Evolutionary conservation across 2,888 invertebrate species (phyloP).

Genomic region (Xestia c-nigrum): DNA sequence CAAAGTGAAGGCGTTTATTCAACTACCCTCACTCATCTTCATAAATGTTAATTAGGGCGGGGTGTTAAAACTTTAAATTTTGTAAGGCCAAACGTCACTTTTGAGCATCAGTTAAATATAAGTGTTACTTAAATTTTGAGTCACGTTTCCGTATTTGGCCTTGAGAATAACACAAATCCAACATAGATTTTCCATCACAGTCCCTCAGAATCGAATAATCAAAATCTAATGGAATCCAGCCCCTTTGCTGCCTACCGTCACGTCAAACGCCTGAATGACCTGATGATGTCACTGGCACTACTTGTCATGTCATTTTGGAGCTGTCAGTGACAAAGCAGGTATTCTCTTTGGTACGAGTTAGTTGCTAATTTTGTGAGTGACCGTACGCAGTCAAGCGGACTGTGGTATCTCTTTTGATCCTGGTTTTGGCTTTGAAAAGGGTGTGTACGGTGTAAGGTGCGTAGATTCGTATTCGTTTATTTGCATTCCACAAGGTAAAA

Average conservation of each 20-base stretch:
- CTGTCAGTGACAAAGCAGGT: conserved; percentile 24
- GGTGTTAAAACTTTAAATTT: too few relatives aligned
- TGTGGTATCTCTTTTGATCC: conserved; percentile 21
- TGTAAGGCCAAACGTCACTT: too few relatives aligned
- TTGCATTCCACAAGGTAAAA: too few relatives aligned
- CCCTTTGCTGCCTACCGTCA: conserved; percentile 34
- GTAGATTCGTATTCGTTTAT: too few relatives aligned
- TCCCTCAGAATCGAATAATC: neutral
- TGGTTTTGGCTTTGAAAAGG: neutral
- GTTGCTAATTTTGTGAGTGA: conserved; percentile 40
- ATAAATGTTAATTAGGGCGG: too few relatives aligned
- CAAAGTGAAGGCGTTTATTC: too few relatives aligned
- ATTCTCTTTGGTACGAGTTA: conserved; percentile 46
- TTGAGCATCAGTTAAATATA: too few relatives aligned
- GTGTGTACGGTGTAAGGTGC: too few relatives aligned
- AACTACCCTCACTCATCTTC: too few relatives aligned
- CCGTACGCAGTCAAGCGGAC: neutral
- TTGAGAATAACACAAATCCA: neutral
- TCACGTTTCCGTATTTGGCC: too few relatives aligned
- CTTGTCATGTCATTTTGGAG: conserved; percentile 14
- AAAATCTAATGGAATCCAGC: conserved; percentile 6
- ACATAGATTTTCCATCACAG: neutral
- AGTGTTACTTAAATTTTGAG: too few relatives aligned
- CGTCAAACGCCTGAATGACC: conserved; percentile 17
- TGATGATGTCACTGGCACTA: conserved; percentile 12